A percentile compares a stretch with the other conserved stretches of the same genome.
These are phyloP conservation scores for Pachycephala philippinensis DNA, from an alignment of 2,113 vertebrate species.

Conservation along the genomic window DNA sequence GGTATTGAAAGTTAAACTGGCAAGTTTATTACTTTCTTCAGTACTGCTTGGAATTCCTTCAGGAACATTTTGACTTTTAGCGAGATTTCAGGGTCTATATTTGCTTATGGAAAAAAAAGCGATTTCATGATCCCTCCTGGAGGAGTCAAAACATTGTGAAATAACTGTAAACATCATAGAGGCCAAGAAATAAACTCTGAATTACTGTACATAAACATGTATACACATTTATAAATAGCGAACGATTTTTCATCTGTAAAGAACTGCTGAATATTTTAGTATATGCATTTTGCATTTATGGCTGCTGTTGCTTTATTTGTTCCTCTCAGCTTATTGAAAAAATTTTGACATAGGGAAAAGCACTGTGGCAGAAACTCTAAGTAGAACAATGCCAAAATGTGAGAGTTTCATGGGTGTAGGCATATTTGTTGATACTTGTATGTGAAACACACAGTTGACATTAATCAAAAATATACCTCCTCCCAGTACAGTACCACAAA, in stretches of 20 bases:
- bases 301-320: not conserved
- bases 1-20: not conserved
- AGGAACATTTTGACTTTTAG: slow-evolving; percentile 27
- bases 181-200: slow-evolving; percentile 19
- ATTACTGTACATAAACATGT: not conserved
- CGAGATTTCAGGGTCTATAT: slow-evolving; percentile 22
- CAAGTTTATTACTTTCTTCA: not conserved
- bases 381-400: not conserved
- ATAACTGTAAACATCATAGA: slow-evolving; percentile 25
- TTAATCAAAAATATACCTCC: not conserved
- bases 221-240: not conserved
- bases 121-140: not conserved
- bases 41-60: slow-evolving; percentile 2
- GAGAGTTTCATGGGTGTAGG: not conserved
- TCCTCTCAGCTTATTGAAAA: not conserved
- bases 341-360: not conserved
- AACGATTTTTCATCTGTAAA: not conserved
- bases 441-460: not conserved
- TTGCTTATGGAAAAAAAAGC: slow-evolving; percentile 10
- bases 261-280: not conserved
- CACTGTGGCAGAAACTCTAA: not conserved
- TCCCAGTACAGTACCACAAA: not conserved
- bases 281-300: not conserved
- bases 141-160: slow-evolving; percentile 56
- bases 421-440: not conserved